phyloP scores from a whole-genome alignment of 2,888 invertebrate species.

The Tipula vernalis region DNA sequence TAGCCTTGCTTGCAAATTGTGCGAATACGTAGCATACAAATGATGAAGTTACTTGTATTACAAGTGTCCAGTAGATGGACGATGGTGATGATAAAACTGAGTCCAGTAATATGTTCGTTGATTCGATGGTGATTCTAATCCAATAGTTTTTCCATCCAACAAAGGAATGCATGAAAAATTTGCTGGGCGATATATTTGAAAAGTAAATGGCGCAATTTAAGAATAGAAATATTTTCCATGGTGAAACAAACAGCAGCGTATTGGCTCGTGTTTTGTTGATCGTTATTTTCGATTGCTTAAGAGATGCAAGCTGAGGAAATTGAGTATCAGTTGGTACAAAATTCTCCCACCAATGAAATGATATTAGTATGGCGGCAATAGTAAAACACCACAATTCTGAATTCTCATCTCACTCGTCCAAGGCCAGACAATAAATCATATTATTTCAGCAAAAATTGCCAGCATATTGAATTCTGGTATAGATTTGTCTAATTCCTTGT shows the following conservation, averaged over 20 bases:
- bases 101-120: conserved; percentile 39
- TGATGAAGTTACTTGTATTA: conserved; percentile 52
- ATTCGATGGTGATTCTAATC: conserved; percentile 32
- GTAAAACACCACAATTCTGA: conserved; percentile 47
- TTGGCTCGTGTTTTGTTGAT: conserved; percentile 49
- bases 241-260: conserved; percentile 55
- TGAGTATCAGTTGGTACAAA: conserved; percentile 40
- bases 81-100: conserved; percentile 20
- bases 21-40: conserved; percentile 53
- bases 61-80: conserved; percentile 42
- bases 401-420: conserved; percentile 38
- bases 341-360: conserved; percentile 78
- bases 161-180: conserved; percentile 36
- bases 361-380: conserved; percentile 51
- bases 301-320: neutral
- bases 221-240: conserved; percentile 68
- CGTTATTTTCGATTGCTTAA: neutral
- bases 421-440: conserved; percentile 58
- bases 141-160: conserved; percentile 40
- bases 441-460: conserved; percentile 49
- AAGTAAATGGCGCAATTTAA: conserved; percentile 49
- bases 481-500: neutral
- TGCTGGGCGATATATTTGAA: conserved; percentile 24
- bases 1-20: conserved; percentile 78
- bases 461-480: conserved; percentile 38